These are phyloP conservation scores for Therioaphis trifolii DNA, from an alignment of 2,888 invertebrate species.

Conservation along the genomic window DNA sequence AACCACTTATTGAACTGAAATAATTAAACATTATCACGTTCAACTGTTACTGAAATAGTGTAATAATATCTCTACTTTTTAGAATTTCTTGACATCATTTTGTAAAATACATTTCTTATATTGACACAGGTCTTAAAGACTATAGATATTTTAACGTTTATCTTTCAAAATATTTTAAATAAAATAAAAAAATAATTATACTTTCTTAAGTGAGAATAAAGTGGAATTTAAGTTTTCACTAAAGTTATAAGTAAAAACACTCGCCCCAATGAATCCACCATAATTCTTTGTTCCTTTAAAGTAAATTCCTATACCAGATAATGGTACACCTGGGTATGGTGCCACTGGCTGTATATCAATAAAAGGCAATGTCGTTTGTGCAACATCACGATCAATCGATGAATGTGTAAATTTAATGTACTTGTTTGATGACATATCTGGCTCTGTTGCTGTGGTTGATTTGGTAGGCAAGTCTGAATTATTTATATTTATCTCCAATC, in stretches of 20 bases:
- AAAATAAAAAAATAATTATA: not conserved
- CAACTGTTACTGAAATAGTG: too few species aligned
- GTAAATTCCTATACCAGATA: conserved; percentile 81
- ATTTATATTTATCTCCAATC: conserved; percentile 42
- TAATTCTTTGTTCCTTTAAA: conserved; percentile 79
- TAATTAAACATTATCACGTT: too few species aligned
- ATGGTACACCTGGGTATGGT: conserved; percentile 76
- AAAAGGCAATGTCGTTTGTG: conserved; percentile 86
- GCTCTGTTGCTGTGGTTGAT: conserved; percentile 64
- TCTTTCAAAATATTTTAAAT: not conserved
- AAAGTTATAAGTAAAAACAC: conserved; percentile 81
- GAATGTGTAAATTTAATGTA: conserved; percentile 78
- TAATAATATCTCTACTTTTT: too few species aligned
- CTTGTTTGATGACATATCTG: conserved; percentile 72
- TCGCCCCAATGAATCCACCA: conserved; percentile 82
- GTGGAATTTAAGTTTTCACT: conserved; percentile 72
- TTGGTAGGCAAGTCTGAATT: conserved; percentile 65
- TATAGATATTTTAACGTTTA: too few species aligned
- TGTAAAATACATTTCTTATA: not conserved
- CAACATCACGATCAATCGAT: conserved; percentile 80
- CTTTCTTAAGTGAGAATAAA: not conserved
- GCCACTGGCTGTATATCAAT: conserved; percentile 81
- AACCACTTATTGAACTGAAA: too few species aligned
- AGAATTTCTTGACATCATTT: too few species aligned
- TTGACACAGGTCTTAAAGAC: not conserved